These are phyloP conservation scores for Pedetes capensis DNA, from an alignment of 2,113 vertebrate species.

Conservation along the genomic window DNA sequence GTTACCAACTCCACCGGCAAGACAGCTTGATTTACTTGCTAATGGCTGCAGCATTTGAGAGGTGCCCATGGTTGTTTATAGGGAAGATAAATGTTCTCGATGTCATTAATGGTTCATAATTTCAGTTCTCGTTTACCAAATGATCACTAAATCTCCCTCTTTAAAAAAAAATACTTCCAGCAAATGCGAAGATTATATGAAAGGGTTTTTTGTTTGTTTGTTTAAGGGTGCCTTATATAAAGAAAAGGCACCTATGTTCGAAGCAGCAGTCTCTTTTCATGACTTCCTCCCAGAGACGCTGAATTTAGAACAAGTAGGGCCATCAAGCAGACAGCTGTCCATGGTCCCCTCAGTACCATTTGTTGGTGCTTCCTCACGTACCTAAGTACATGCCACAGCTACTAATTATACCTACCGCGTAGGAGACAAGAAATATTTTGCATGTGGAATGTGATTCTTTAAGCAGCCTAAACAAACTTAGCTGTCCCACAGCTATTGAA, in stretches of 20 bases:
- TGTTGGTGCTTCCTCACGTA: slow-evolving; percentile 58
- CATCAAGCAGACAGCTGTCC: slow-evolving; percentile 65
- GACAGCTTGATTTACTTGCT: slow-evolving; percentile 73
- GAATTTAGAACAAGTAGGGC: slow-evolving; percentile 43
- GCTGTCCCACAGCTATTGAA: slow-evolving; percentile 64
- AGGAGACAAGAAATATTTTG: slow-evolving; percentile 55
- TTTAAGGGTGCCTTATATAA: background rate
- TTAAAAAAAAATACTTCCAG: slow-evolving; percentile 39
- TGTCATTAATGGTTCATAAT: slow-evolving; percentile 68
- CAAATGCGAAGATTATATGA: slow-evolving; percentile 1
- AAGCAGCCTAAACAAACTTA: slow-evolving; percentile 68
- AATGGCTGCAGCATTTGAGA: slow-evolving; percentile 61
- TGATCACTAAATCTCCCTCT: background rate
- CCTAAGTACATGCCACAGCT: slow-evolving; percentile 57
- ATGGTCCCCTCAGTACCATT: slow-evolving; percentile 48
- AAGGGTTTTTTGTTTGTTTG: background rate
- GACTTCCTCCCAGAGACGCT: slow-evolving; percentile 51
- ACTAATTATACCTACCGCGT: slow-evolving; percentile 71
- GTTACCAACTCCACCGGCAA: slow-evolving; percentile 70
- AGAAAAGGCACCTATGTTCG: background rate
- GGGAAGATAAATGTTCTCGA: slow-evolving; percentile 69
- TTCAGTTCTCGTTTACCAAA: slow-evolving; percentile 44
- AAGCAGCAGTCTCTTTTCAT: slow-evolving; percentile 35
- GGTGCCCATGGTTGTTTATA: slow-evolving; percentile 69
- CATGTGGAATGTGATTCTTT: slow-evolving; percentile 69